Evolutionary conservation across 2,113 vertebrate species (phyloP).

Genomic region (Mellivora capensis): DNA sequence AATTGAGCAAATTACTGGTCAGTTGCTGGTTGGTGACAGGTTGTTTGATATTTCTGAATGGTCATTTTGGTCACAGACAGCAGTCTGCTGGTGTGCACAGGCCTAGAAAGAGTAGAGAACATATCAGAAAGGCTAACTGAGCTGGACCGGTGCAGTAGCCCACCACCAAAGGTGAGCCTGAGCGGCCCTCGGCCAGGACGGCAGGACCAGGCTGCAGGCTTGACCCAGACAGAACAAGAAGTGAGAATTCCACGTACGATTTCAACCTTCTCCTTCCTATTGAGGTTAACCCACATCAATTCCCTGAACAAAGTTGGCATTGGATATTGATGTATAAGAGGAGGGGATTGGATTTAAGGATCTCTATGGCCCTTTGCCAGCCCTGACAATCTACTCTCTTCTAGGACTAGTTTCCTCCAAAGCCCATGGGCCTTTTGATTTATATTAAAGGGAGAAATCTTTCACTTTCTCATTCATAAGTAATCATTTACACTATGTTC

Average conservation of each 20-base stretch:
- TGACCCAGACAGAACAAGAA: background rate
- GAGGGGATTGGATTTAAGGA: background rate
- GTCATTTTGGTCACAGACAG: constrained; percentile 16
- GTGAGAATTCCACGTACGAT: background rate
- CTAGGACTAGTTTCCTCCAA: background rate
- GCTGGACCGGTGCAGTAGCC: background rate
- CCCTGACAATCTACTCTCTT: background rate
- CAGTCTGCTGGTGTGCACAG: background rate
- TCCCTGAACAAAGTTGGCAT: background rate
- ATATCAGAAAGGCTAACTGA: background rate
- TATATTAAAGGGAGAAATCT: background rate
- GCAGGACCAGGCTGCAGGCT: background rate
- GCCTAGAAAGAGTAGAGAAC: background rate
- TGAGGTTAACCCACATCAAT: background rate
- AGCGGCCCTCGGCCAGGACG: background rate
- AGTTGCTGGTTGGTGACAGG: background rate
- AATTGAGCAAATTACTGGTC: background rate
- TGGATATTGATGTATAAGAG: background rate
- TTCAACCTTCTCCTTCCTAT: background rate
- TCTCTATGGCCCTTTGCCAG: background rate
- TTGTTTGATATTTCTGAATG: background rate
- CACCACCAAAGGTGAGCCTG: fast-evolving
- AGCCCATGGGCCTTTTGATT: background rate
- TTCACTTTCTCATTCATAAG: background rate
- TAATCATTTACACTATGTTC: background rate